A percentile compares a stretch with the other conserved stretches of the same genome.
phyloP scores from a whole-genome alignment of 2,888 invertebrate species.

The Lepetodrilus schrolli region DNA sequence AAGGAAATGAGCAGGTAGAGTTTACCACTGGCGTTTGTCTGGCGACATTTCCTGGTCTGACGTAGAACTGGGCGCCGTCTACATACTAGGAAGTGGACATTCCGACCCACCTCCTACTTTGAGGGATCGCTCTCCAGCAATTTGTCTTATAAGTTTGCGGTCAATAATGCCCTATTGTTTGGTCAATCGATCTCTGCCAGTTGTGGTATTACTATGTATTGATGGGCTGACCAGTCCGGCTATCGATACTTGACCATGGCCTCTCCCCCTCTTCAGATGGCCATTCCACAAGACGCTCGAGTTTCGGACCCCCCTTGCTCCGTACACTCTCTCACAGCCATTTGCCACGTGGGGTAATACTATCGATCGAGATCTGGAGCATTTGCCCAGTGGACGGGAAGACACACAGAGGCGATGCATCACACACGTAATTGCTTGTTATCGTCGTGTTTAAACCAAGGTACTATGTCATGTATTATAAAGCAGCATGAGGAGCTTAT shows the following conservation, averaged over 20 bases:
- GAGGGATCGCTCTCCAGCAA: not conserved
- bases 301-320: no score
- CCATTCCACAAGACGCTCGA: not conserved
- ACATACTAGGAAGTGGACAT: not conserved
- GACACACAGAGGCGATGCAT: not conserved
- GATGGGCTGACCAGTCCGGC: slow-evolving; percentile 6
- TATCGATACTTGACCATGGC: slow-evolving; percentile 3
- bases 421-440: slow-evolving; percentile 17
- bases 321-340: not conserved
- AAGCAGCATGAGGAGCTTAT: not conserved
- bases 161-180: slow-evolving; percentile 21
- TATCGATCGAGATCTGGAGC: not conserved
- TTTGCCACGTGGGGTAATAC: not conserved
- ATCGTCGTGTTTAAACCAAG: not conserved
- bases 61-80: not conserved
- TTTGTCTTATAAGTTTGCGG: slow-evolving; percentile 21
- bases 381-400: not conserved
- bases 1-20: slow-evolving; percentile 7
- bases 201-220: slow-evolving; percentile 25
- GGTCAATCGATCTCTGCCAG: slow-evolving; percentile 10
- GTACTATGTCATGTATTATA: slow-evolving; percentile 1
- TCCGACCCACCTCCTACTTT: not conserved
- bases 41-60: not conserved
- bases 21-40: not conserved
- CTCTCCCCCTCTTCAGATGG: not conserved